Evolutionary conservation across 2,113 vertebrate species (phyloP), one percentile per base, ranked within the genome.

Genomic region (Lasiurus cinereus): DNA sequence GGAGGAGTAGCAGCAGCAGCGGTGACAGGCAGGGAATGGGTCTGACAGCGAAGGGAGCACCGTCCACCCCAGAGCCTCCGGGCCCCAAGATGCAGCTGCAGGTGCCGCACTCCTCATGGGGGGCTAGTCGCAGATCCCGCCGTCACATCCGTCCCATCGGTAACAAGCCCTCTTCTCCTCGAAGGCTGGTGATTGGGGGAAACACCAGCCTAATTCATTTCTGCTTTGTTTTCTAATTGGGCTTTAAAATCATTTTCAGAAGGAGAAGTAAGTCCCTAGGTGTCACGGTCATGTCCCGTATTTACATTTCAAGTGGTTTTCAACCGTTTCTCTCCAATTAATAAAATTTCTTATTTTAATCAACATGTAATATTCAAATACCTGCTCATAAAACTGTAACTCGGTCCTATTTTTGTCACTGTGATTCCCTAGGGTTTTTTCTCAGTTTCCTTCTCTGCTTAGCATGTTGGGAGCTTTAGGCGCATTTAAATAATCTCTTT

Each of bases 401-500:
- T 95, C 72, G 33, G 12, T 72, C 70, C 83, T 91, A 52, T 62
- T 84, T 95, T 93, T 92, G 83, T 36, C 39, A 50, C 24, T 43
- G 77, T 91, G 80, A 72, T 72, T 91, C 56, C 62, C 52, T 80
- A 29, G 43, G 46, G 43, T 12, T 33, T 95, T 89, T 89, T 83
- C 52, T 96, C n/a, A 16, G 29, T 93, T 91, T 94, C 31, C 22
- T 69, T 97, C 74, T 91, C 24, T 88, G 69, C 82, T 92, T 74
- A 96, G 93, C 33, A 86, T 9, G 1, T 86, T 76, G 50, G 36
- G 76, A 82, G 33, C 76, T 62, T 80, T 50, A 82, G 70, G 78
- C n/a, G 76, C 36, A 94, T 94, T 93, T 83, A 70, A 95, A 88
- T 90, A 82, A 82, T 90, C 77, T 80, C 59, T 80, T 95, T 78